A percentile compares a stretch with the other conserved stretches of the same genome.
phyloP scores from a whole-genome alignment of 2,113 vertebrate species.

The Saiga tatarica region DNA sequence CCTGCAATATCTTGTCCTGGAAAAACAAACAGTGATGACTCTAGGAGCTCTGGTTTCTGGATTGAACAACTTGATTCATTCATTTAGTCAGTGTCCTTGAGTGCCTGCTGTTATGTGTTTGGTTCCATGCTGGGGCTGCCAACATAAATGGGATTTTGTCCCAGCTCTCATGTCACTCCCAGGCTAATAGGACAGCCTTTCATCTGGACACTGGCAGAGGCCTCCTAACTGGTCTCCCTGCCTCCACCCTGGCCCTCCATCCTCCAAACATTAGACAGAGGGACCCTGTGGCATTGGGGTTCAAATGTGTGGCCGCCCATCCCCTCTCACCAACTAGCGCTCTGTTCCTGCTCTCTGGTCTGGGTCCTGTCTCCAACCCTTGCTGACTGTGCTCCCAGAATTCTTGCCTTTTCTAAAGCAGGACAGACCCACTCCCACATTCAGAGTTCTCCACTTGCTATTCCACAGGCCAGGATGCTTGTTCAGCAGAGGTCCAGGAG shows the following conservation, averaged over 20 bases:
- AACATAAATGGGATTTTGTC: not conserved
- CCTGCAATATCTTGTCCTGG: not conserved
- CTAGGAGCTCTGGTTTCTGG: not conserved
- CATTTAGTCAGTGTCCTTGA: not conserved
- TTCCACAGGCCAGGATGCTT: not conserved
- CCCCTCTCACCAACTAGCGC: not conserved
- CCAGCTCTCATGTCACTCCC: not conserved
- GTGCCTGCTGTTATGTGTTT: not conserved
- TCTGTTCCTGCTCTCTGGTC: not conserved
- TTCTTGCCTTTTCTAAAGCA: not conserved
- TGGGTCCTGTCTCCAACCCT: not conserved
- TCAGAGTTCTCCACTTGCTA: not conserved
- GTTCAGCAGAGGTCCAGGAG: rapidly evolving
- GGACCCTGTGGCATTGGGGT: not conserved
- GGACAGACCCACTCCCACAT: not conserved
- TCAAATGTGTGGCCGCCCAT: not conserved
- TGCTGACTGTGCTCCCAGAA: too few relatives aligned
- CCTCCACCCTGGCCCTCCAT: not conserved
- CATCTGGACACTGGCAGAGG: rapidly evolving
- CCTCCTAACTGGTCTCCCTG: not conserved
- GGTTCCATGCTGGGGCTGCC: not conserved
- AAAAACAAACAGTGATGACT: not conserved
- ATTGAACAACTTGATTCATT: not conserved
- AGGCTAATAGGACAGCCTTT: not conserved
- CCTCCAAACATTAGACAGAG: not conserved